A percentile compares a stretch with the other conserved stretches of the same genome.
Conservation (phyloP, 2,888 invertebrate species). For the Glyphotaelius pellucidus region DNA sequence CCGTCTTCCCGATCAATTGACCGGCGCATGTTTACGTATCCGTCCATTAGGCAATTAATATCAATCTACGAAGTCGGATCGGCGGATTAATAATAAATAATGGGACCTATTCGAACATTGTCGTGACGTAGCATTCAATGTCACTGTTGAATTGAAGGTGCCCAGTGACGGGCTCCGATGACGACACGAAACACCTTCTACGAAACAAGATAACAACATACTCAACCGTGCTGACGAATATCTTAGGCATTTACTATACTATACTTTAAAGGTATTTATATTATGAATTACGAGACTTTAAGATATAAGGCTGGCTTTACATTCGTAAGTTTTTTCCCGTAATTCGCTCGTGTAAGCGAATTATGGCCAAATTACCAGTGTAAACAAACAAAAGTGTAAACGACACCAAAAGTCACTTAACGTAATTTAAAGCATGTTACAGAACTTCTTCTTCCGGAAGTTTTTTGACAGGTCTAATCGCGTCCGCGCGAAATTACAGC, state of each 20-base stretch:
- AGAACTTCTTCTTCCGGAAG: no score
- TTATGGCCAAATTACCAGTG: no score
- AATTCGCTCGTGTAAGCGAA: no score
- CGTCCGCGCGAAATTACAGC: no score
- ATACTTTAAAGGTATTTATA: background rate
- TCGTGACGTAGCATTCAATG: background rate
- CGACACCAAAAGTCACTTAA: no score
- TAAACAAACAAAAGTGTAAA: no score
- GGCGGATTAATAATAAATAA: background rate
- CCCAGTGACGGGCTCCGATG: background rate
- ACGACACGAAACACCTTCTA: background rate
- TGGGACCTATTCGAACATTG: background rate
- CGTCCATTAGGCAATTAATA: background rate
- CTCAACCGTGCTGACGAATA: background rate
- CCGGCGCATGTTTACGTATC: background rate
- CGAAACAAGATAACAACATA: background rate
- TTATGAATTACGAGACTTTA: background rate
- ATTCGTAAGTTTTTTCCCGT: no score
- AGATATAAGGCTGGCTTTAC: no score
- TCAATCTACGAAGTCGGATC: background rate
- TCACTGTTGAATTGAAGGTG: background rate
- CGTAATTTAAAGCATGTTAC: no score
- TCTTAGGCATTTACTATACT: background rate
- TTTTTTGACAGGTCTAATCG: no score
- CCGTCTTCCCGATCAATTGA: background rate